Conservation (phyloP, 2,888 invertebrate genomes). For the Drosophila stalkeri region DNA sequence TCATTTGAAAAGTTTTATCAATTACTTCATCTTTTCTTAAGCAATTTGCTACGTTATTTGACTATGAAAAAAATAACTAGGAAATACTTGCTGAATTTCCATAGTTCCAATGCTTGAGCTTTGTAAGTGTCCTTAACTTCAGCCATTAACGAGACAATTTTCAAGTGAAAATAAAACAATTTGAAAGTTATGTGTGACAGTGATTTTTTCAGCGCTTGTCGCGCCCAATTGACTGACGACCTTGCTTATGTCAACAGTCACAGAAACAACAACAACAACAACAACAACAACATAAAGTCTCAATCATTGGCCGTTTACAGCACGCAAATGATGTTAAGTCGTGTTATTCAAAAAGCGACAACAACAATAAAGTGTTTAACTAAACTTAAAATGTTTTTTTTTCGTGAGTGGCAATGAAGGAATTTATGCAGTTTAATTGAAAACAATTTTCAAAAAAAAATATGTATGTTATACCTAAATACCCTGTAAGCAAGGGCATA, state of each 20-base stretch:
- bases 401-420: slow-evolving; percentile 62
- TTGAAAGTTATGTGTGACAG: slow-evolving; percentile 14
- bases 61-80: neutral
- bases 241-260: slow-evolving; percentile 46
- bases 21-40: neutral
- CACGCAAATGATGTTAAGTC: slow-evolving; percentile 46
- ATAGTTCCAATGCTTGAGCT: slow-evolving; percentile 10
- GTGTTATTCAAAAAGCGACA: slow-evolving; percentile 37
- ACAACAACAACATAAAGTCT: slow-evolving; percentile 17
- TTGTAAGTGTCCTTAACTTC: neutral
- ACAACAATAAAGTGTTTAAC: slow-evolving; percentile 40
- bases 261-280: slow-evolving; percentile 9
- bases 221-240: slow-evolving; percentile 51
- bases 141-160: neutral
- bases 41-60: neutral
- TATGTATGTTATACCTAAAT: neutral
- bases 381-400: slow-evolving; percentile 33
- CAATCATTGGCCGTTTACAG: slow-evolving; percentile 51
- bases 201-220: slow-evolving; percentile 37
- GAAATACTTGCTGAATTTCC: neutral
- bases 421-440: slow-evolving; percentile 78
- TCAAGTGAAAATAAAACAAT: slow-evolving; percentile 22
- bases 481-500: slow-evolving; percentile 11
- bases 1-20: neutral
- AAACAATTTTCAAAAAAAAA: slow-evolving; percentile 44